phyloP scores from a whole-genome alignment of 2,113 vertebrate species.

The Planiliza haematocheilus region DNA sequence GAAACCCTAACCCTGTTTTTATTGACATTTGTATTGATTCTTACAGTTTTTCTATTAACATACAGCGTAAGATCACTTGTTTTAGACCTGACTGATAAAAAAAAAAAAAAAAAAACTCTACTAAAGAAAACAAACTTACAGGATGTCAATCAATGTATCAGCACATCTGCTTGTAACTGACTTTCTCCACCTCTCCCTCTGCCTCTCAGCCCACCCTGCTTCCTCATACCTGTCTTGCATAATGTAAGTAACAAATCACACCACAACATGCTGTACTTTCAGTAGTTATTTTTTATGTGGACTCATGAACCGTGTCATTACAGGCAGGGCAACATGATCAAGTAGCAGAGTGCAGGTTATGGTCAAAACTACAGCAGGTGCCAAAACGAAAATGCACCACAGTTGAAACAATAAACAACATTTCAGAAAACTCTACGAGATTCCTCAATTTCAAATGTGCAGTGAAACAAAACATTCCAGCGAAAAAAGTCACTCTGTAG shows the following conservation, averaged over 20 bases:
- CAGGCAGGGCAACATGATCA: not conserved
- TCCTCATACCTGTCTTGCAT: not conserved
- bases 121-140: not conserved
- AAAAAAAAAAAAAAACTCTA: too few relatives aligned
- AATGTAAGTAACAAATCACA: not conserved
- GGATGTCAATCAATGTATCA: too few relatives aligned
- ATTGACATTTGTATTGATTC: too few relatives aligned
- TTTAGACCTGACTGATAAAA: too few relatives aligned
- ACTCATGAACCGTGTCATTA: not conserved
- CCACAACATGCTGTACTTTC: not conserved
- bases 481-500: not conserved
- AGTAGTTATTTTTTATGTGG: not conserved
- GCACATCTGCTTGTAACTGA: not conserved
- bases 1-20: too few relatives aligned
- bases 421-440: not conserved
- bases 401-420: not conserved
- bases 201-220: not conserved
- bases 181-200: not conserved
- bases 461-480: not conserved
- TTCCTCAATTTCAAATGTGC: conserved; percentile 3
- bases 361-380: not conserved
- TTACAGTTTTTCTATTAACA: too few relatives aligned
- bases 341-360: not conserved
- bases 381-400: not conserved
- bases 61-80: too few relatives aligned